Evolutionary conservation across 2,797 vertebrate genomes (phyloP).

Genomic region (Platalea minor): DNA sequence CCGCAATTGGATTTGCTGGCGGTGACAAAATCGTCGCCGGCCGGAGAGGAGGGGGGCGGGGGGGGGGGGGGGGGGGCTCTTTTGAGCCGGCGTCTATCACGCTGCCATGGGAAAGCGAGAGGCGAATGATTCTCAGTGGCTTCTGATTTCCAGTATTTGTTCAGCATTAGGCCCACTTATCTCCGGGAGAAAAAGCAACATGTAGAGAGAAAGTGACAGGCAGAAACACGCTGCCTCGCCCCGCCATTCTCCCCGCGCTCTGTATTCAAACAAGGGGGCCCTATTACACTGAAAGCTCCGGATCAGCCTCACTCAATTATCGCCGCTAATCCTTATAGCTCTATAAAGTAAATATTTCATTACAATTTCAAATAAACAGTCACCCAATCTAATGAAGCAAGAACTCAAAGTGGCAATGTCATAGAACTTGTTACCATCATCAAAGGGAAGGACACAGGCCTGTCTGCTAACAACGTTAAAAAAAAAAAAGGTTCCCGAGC

Average conservation of each 20-base stretch:
- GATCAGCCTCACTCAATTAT: slow-evolving; percentile 98
- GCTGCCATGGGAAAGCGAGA: slow-evolving; percentile 99
- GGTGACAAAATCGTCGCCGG: slow-evolving; percentile 96
- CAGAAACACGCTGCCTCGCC: slow-evolving; percentile 90
- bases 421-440: slow-evolving; percentile 80
- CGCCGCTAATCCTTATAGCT: slow-evolving; percentile 97
- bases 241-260: slow-evolving; percentile 89
- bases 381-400: slow-evolving; percentile 94
- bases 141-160: slow-evolving; percentile 99
- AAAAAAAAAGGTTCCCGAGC: slow-evolving; percentile 32
- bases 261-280: slow-evolving; percentile 97
- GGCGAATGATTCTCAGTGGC: slow-evolving; percentile 99
- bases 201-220: slow-evolving; percentile 97
- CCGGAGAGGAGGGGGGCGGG: slow-evolving; percentile 61
- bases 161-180: slow-evolving; percentile 99
- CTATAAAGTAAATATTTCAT: slow-evolving; percentile 99
- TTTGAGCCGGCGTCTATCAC: slow-evolving; percentile 90
- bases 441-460: slow-evolving; percentile 78
- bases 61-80: slow-evolving; percentile 55
- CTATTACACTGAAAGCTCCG: slow-evolving; percentile 82
- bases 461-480: slow-evolving; percentile 67
- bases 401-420: slow-evolving; percentile 86
- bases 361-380: slow-evolving; percentile 99
- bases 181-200: slow-evolving; percentile 99
- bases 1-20: slow-evolving; percentile 97